These are phyloP conservation scores for Mergus octosetaceus DNA, from an alignment of 2,797 vertebrate genomes.

Conservation along the genomic window DNA sequence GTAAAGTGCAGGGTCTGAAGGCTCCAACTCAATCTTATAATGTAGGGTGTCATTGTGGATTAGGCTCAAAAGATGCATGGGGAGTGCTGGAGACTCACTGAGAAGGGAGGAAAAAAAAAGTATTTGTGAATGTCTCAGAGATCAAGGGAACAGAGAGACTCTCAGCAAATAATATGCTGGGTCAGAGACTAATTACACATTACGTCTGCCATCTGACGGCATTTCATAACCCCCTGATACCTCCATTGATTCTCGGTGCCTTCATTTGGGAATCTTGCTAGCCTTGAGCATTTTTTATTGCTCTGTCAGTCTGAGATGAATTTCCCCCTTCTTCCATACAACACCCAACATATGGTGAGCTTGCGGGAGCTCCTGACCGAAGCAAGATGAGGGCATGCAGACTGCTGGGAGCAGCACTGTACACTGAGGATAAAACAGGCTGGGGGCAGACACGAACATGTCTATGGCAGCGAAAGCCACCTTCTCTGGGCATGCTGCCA, in stretches of 20 bases:
- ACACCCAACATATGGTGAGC: neutral
- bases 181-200: slow-evolving; percentile 41
- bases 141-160: neutral
- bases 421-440: neutral
- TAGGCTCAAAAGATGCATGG: neutral
- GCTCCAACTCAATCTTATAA: neutral
- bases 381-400: neutral
- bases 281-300: neutral
- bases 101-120: neutral
- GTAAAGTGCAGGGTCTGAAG: neutral
- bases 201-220: neutral
- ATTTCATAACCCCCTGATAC: slow-evolving; percentile 12
- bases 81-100: neutral
- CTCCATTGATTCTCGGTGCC: neutral
- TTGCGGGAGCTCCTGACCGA: neutral
- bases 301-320: neutral
- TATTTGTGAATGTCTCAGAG: neutral
- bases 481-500: neutral
- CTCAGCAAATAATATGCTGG: neutral
- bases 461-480: neutral
- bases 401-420: neutral
- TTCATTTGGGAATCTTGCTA: neutral
- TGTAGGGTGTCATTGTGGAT: neutral
- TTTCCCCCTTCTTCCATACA: neutral
- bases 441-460: neutral